Evolutionary conservation across 2,888 invertebrate species (phyloP), one percentile per base, ranked within the genome.

Genomic region (Acrobeloides nanus): DNA sequence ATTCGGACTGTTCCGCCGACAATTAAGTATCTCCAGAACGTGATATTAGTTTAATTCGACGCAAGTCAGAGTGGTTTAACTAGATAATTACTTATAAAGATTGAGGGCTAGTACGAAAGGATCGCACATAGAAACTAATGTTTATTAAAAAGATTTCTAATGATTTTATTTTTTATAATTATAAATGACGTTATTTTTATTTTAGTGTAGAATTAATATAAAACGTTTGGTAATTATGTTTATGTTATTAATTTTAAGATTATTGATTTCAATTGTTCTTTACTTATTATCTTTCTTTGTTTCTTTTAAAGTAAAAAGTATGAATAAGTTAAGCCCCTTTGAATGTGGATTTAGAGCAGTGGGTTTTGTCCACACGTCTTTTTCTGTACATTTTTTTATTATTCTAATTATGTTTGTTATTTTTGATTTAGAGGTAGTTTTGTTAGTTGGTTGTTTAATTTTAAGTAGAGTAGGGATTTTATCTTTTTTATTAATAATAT

Each of bases 281-380:
- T 77, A 80, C 79, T 76, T 80, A 81, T 35, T 79, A 78, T 79
- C 79, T 80, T 32, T 80, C 76, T 61, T 75, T 82, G 82, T n/a
- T 38, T 5, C 21, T 7, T 38, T n/a, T n/a, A n/a, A 43, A n/a
- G 18, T 32, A 37, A 4, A 37, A 37, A 42, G n/a, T 42, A 37
- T 43, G 18, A 38, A 44, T 42, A 4, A 44, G 18, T 4, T 44
- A 37, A 23, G 3, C 31, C 15, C 12, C 38, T 18, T 12, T 41
- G 17, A 17, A 17, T 15, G n/a, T n/a, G 4, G 20, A n/a, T 40
- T 40, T 4, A 40, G 29, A 40, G 5, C 10, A 29, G 12, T 29
- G 10, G 10, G 25, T 40, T 20, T 17, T 37, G 39, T 42, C 18
- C 10, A 23, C 10, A 17, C 5, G 12, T 5, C 4, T 6, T 45